phyloP scores from a whole-genome alignment of 64 coral and sea anemone species.

The Catalaphyllia jardinei region DNA sequence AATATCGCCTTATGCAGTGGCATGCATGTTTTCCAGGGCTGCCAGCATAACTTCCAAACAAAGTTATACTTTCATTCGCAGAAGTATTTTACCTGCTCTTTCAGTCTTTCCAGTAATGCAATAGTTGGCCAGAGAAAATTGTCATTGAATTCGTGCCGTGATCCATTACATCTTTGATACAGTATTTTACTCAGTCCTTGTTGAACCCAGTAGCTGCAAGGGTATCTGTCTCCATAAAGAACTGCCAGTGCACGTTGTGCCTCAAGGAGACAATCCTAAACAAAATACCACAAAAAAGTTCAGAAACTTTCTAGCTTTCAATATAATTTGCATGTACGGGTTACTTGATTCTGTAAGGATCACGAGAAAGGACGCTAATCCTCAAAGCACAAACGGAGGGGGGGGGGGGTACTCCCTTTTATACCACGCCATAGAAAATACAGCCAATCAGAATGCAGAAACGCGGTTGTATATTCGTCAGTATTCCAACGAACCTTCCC shows the following conservation, averaged over 20 bases:
- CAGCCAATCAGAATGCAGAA: too few relatives aligned
- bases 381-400: too few relatives aligned
- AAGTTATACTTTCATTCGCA: background rate
- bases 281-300: background rate
- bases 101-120: background rate
- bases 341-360: too few relatives aligned
- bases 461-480: too few relatives aligned
- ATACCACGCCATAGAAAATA: too few relatives aligned
- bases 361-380: too few relatives aligned
- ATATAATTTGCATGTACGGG: too few relatives aligned
- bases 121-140: conserved; percentile 38
- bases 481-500: too few relatives aligned
- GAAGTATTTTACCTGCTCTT: conserved; percentile 23
- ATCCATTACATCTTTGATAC: background rate
- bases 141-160: background rate
- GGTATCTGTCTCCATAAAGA: conserved; percentile 39
- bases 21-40: too few relatives aligned
- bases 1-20: too few relatives aligned
- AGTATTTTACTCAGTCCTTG: background rate
- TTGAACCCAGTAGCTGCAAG: conserved; percentile 10
- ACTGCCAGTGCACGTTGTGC: background rate
- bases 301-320: too few relatives aligned
- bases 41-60: background rate
- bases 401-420: too few relatives aligned
- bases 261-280: background rate